Base-by-base conservation (phyloP, 2,888 invertebrate species). In the Caradrina kadenii region DNA sequence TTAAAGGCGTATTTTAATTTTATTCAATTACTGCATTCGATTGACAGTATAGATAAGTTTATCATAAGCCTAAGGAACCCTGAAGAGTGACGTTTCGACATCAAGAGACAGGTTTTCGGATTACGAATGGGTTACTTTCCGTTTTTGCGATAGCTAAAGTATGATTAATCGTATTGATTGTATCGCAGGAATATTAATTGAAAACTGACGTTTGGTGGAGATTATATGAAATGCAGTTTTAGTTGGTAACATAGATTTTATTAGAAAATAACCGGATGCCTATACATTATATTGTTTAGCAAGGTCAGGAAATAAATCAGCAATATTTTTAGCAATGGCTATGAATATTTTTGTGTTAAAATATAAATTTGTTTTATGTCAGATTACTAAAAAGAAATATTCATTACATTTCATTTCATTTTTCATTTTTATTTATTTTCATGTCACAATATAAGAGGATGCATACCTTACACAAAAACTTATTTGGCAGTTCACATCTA, bases 111-210 rank as follows among this genome's bases (percentile, higher is more conserved):
- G 87, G 88, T 88, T 86, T 76, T 82, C 65, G 82, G 82, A 87
- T 87, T 89, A 87, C 84, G 69, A 81, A 77, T 82, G 70, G 78
- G 80, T 79, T 86, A 86, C 89, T 87, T 88, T 89, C 88, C 79
- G 87, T 89, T 88, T 90, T 88, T 88, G 88, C 86, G 87, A 87
- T 89, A 88, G 86, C 86, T 77, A 85, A 88, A 87, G 84, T 86
- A 90, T 90, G 89, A 91, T 91, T 90, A 90, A 91, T 90, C 84
- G 84, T 77, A 83, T 73, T 76, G 90, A 91, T 90, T 80, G 76
- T 87, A 90, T 87, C 87, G 76, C 59, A 79, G 83, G 86, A 90
- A 86, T 87, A 84, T 90, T 91, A 91, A 92, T 91, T 91, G 89
- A 90, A 91, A 90, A 86, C 84, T 76, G 80, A 69, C 71, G 66